Evolutionary conservation across 2,797 vertebrate species (phyloP).

Genomic region (Thaleichthys pacificus): DNA sequence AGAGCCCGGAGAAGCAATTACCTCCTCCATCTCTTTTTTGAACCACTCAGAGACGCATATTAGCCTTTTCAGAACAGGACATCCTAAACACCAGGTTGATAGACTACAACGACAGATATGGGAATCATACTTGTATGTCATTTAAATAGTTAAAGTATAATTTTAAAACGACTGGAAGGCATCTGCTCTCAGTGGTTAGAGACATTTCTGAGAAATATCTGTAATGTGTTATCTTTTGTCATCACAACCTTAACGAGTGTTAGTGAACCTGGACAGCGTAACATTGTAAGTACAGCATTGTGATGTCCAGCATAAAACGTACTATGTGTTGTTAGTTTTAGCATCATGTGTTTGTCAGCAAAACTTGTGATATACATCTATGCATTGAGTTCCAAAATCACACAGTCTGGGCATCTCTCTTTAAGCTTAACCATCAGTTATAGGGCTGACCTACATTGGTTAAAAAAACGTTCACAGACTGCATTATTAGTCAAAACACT

Average conservation of each 20-base stretch:
- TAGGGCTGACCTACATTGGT: constrained; percentile 22
- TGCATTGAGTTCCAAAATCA: constrained; percentile 11
- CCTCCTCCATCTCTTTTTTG: too few relatives aligned
- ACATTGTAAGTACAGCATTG: neutral
- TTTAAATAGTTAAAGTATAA: too few relatives aligned
- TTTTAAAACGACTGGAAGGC: neutral
- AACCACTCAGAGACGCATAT: too few relatives aligned
- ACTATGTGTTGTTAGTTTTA: constrained; percentile 15
- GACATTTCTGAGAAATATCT: constrained; percentile 14
- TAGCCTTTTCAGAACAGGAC: too few relatives aligned
- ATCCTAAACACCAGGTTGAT: too few relatives aligned
- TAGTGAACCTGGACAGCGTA: neutral
- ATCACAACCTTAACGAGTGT: constrained; percentile 1
- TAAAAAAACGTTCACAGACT: constrained; percentile 26
- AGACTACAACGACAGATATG: too few relatives aligned
- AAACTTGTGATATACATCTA: constrained; percentile 14
- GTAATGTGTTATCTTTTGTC: constrained; percentile 42
- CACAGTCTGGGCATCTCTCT: constrained; percentile 27
- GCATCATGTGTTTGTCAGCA: constrained; percentile 31
- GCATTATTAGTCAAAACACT: constrained; percentile 21
- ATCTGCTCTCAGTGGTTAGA: constrained; percentile 16
- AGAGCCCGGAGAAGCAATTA: neutral
- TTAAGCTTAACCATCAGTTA: constrained; percentile 40
- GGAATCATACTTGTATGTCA: too few relatives aligned
- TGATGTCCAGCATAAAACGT: neutral